Evolutionary conservation across 2,888 invertebrate species (phyloP).

Genomic region (Gari tellinella): DNA sequence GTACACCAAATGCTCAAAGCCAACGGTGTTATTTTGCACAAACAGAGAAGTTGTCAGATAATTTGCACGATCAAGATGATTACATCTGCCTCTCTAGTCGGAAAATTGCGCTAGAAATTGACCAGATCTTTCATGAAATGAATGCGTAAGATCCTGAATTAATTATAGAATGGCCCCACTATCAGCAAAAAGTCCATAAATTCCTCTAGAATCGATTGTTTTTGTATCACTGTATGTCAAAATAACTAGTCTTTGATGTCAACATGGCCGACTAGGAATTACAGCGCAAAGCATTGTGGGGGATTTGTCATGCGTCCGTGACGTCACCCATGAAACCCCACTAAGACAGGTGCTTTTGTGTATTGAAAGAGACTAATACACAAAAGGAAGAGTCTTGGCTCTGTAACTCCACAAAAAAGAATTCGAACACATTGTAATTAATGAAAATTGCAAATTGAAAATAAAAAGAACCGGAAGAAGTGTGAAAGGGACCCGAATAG

Average conservation of each 20-base stretch:
- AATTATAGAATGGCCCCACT: not conserved
- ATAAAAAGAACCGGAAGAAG: too few species aligned
- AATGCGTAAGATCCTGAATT: too few species aligned
- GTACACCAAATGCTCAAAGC: too few species aligned
- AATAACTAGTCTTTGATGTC: conserved; percentile 22
- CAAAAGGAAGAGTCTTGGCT: too few species aligned
- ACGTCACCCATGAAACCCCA: conserved; percentile 8
- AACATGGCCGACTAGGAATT: conserved; percentile 65
- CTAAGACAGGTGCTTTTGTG: conserved; percentile 2
- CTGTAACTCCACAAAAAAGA: too few species aligned
- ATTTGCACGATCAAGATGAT: too few species aligned
- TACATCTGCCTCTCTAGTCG: not conserved
- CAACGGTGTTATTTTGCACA: conserved; percentile 4
- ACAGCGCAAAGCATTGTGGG: conserved; percentile 63
- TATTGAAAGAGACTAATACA: not conserved
- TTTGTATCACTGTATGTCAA: too few species aligned
- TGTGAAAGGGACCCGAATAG: too few species aligned
- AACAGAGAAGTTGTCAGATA: not conserved
- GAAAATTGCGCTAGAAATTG: too few species aligned
- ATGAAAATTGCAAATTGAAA: too few species aligned
- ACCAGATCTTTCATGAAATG: too few species aligned
- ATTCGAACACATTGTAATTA: too few species aligned
- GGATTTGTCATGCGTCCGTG: conserved; percentile 46
- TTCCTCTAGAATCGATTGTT: not conserved
- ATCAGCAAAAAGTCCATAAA: not conserved